A percentile compares a stretch with the other conserved stretches of the same genome.
These are phyloP conservation scores for Agrotis exclamationis DNA, from an alignment of 2,888 invertebrate species.

Conservation along the genomic window DNA sequence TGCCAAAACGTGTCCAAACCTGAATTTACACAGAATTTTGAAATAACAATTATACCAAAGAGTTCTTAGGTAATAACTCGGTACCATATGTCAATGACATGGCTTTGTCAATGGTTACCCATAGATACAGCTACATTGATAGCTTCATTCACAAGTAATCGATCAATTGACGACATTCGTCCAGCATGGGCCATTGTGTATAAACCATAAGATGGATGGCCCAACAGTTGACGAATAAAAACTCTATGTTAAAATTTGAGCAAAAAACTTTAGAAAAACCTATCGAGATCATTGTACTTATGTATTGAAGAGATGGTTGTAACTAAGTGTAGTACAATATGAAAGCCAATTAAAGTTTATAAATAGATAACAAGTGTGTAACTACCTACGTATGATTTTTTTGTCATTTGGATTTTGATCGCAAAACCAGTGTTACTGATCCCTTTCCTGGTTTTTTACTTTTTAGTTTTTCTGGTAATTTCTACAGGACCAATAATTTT, in stretches of 20 bases:
- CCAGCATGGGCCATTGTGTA: conserved; percentile 34
- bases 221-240: conserved; percentile 38
- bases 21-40: not conserved
- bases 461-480: not conserved
- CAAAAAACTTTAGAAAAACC: conserved; percentile 38
- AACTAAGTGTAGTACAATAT: conserved; percentile 25
- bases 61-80: not conserved
- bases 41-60: not conserved
- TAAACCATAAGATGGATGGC: conserved; percentile 25
- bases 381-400: not conserved
- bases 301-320: conserved; percentile 14
- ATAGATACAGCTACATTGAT: not conserved
- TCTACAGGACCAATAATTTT: not conserved
- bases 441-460: not conserved
- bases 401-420: not conserved
- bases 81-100: conserved; percentile 1
- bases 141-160: conserved; percentile 36
- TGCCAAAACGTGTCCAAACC: not conserved
- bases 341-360: conserved; percentile 42
- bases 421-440: not conserved
- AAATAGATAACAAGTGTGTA: conserved; percentile 25
- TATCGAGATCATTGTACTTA: conserved; percentile 38
- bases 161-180: conserved; percentile 28
- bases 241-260: conserved; percentile 20
- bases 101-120: not conserved